These are phyloP conservation scores for Marisa cornuarietis DNA, from an alignment of 1,140 invertebrate genomes.

Conservation along the genomic window DNA sequence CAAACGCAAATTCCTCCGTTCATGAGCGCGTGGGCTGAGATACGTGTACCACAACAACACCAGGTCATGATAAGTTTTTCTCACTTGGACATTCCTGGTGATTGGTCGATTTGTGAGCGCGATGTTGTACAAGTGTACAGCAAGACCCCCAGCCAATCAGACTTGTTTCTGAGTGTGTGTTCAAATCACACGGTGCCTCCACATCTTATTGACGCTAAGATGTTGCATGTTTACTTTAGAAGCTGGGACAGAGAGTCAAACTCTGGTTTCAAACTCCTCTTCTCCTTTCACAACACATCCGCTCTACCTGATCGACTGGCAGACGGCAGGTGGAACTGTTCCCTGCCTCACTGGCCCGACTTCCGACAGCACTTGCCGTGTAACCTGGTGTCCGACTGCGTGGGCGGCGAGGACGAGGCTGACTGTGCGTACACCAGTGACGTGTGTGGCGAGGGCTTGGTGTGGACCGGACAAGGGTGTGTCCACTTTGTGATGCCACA, in stretches of 20 bases:
- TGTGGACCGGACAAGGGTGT: no score
- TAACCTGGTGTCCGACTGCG: slow-evolving; percentile 6
- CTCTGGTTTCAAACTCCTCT: not conserved
- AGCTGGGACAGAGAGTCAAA: no score
- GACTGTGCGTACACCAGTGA: slow-evolving; percentile 13
- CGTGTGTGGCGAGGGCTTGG: not conserved
- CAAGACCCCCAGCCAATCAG: not conserved
- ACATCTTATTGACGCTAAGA: not conserved
- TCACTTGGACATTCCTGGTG: not conserved
- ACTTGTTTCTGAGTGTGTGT: not conserved
- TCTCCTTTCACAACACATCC: not conserved
- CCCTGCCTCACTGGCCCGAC: slow-evolving; percentile 10
- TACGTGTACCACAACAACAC: not conserved
- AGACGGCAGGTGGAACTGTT: slow-evolving; percentile 10
- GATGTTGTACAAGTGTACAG: not conserved
- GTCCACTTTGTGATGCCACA: no score
- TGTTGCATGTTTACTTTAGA: not conserved
- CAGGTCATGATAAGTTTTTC: slow-evolving; percentile 1
- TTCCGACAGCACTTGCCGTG: slow-evolving; percentile 8
- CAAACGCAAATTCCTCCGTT: not conserved
- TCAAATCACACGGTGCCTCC: not conserved
- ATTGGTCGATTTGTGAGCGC: fast-evolving
- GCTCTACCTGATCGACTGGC: not conserved
- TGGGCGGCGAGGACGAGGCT: not conserved
- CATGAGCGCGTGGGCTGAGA: not conserved